Evolutionary conservation across 1,140 invertebrate species (phyloP), one percentile per base, ranked within the genome.

Genomic region (Bombus haemorrhoidalis): DNA sequence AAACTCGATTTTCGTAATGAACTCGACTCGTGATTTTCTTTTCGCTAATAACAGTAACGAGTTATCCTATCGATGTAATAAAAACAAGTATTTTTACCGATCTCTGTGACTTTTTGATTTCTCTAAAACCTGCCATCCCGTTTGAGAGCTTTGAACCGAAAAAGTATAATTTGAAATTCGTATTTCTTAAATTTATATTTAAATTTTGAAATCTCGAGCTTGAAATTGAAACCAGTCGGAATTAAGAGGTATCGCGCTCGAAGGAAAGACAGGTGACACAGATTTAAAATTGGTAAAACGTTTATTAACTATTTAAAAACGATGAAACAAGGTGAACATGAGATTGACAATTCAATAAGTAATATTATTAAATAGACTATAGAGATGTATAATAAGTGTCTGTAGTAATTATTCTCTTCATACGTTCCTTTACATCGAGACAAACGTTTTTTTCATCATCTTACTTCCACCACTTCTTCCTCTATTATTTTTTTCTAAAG

Each of bases 301-400:
- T 95, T 95, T 95, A 95, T 95, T 95, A 94, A 94, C 94, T 95
- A 94, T 94, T 95, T 94, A 94, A 94, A 95, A 95, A 94, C 94
- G 94, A 95, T 93, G 94, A 95, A 95, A 94, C 94, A 95, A 95
- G 92, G 93, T 95, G 93, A 94, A 95, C 94, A 95, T 95, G 94
- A 94, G 93, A 94, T 94, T 95, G 93, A 94, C 94, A 95, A 94
- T 95, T 95, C 93, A 94, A 94, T 94, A 94, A 94, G 92, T 94
- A 94, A 94, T 94, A 94, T 93, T 93, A 94, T 94, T 94, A 93
- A 94, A 95, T 94, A 95, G 94, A 94, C 94, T 95, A 95, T 95
- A 95, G 94, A 95, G 94, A 94, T 94, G 93, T 94, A 93, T 94
- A 94, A 94, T 95, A 95, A 90, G 92, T 93, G 89, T 93, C 86